phyloP scores from a whole-genome alignment of 2,113 vertebrate species.

The Cyprinodon brontotheroides region DNA sequence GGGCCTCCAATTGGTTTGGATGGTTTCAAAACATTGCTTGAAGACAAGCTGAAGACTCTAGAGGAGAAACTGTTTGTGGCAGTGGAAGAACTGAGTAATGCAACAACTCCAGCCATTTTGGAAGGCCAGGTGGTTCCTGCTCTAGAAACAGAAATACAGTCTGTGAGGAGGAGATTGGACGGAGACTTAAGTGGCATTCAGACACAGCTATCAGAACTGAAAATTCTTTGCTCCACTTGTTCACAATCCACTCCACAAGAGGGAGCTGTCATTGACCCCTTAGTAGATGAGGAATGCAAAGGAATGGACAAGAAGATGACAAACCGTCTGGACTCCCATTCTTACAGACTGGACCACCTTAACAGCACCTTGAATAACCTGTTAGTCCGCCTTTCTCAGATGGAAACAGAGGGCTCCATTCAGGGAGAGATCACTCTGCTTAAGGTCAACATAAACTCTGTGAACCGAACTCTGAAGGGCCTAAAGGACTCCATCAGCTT shows the following conservation, averaged over 20 bases:
- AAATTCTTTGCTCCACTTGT: conserved; percentile 88
- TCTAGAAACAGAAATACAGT: conserved; percentile 86
- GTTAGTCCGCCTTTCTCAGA: conserved; percentile 82
- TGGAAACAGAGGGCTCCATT: conserved; percentile 78
- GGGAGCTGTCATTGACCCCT: conserved; percentile 66
- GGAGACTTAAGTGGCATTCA: conserved; percentile 85
- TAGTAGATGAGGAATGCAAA: conserved; percentile 84
- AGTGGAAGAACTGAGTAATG: conserved; percentile 84
- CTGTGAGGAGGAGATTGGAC: conserved; percentile 76
- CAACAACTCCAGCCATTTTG: conserved; percentile 75
- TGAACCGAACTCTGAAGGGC: conserved; percentile 93
- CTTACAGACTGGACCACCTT: conserved; percentile 80
- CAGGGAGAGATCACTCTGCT: conserved; percentile 96
- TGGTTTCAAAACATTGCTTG: conserved; percentile 83
- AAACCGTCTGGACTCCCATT: conserved; percentile 83
- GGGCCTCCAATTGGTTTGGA: conserved; percentile 74
- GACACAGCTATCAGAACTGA: conserved; percentile 84
- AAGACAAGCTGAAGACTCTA: conserved; percentile 90
- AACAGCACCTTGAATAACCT: conserved; percentile 88
- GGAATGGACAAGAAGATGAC: conserved; percentile 85
- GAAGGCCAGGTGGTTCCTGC: conserved; percentile 85
- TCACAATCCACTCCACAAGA: conserved; percentile 70
- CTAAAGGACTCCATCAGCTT: conserved; percentile 91
- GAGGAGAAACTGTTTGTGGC: conserved; percentile 88
- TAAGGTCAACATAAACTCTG: conserved; percentile 93